Evolutionary conservation across 2,888 invertebrate genomes (phyloP), one percentile per base, ranked within the genome.

Genomic region (Bibio marci): DNA sequence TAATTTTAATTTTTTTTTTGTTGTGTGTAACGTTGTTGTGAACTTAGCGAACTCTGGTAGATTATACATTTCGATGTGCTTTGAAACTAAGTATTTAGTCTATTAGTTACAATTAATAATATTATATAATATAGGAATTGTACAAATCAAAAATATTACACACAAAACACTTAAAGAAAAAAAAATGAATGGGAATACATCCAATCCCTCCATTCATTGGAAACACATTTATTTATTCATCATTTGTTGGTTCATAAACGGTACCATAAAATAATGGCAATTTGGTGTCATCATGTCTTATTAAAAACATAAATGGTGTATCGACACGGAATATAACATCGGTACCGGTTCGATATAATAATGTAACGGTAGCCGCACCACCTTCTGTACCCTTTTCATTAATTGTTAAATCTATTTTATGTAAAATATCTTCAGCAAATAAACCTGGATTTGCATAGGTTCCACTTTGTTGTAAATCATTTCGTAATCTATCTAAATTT

Each of bases 351-450:
- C 72, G 62, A 7, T 66, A 61, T 15, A 76, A 49, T 37, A 64
- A 57, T 1, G 71, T 63, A 0, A 65, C 57, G 0, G 77, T 76
- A 0, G 71, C 70, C 5, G 62, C 75, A 0, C 77, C 73, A 1
- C 76, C 79, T 52, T 72, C 73, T 0, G 77, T 77, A 2, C 77
- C 76, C 18, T 65, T 66, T 49, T 79, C 79, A 22, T 67, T 70
- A 5, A 74, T 64, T 2, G 60, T 66, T 30, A 74, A 64, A 46
- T 73, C 70, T 43, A 74, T 68, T 48, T 73, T 74, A 47, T 76
- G 76, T 6, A 74, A 47, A 17, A 75, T 66, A 34, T 72, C 64
- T 30, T 70, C 67, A 0, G 70, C 75, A 46, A 59, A 71, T 5
- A 75, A 48, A 33, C 63, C 59, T 2, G 69, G 64, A 57, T 70